Evolutionary conservation across 2,113 vertebrate genomes (phyloP), one percentile per base, ranked within the genome.

Genomic region (Spheniscus mendiculus): DNA sequence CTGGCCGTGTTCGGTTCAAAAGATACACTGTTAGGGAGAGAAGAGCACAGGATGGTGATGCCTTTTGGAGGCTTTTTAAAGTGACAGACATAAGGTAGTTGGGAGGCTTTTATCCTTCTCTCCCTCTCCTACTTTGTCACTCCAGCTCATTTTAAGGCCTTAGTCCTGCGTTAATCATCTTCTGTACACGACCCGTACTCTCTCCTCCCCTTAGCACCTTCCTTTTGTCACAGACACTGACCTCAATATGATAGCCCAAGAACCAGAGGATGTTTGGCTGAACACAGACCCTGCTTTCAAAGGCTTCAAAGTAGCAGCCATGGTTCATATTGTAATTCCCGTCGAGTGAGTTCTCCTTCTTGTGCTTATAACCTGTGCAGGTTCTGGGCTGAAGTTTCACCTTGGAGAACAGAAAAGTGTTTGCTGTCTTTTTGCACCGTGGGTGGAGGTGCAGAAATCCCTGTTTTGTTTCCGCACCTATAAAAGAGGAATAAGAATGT

Each of bases 1-100:
- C 56, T 59, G 40, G 32, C 36, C 14, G 1, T 5, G 21, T 18
- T 18, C 0, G 4, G 5, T 29, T 73, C 44, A 5, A 4, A 17
- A 34, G 26, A 12, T 30, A 8, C 1, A 2, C 21, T 55, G 63
- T 0, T 13, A 1, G 49, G 38, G 47, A 30, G 50, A 47, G 14
- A 15, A 15, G 52, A 50, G 62, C 44, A 26, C 34, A 26, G 38
- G 66, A 8, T 15, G 34, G 11, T 25, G 49, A 12, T 85, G 65
- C 13, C 44, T 52, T 82, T 40, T 70, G 53, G 30, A 53, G 6
- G 21, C 65, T 21, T 59, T 78, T 23, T 34, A 34, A 83, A 22
- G 36, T 34, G 50, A 32, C 40, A 26, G 25, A 11, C 38, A 29
- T 56, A 5, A 59, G 38, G 38, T 32, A 30, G 50, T 12, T 62